Evolutionary conservation across 2,113 vertebrate species (phyloP), one percentile per base, ranked within the genome.

Genomic region (Bubalus kerabau): DNA sequence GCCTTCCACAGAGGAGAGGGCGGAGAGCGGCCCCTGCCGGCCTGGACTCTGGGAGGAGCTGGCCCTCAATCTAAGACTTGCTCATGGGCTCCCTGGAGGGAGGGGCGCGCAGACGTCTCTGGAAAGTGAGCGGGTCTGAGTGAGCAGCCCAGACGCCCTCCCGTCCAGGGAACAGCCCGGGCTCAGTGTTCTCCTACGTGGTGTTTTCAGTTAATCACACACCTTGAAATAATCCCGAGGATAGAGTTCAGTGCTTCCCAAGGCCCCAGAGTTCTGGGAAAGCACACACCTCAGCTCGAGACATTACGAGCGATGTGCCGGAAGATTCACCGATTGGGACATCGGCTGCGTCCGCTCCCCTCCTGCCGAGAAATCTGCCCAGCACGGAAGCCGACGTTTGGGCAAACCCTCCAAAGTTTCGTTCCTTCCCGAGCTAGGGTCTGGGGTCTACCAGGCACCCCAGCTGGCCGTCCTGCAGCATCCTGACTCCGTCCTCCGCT

Each of bases 111-210:
- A 15, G 11, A 6, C 1, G 0, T 12, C 10, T 87, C n/a, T 1
- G 64, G 46, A 7, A 1, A 1, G n/a, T 6, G 0, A 13, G 2
- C 14, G 10, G 62, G 14, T 0, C 2, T 10, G n/a, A 2, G 24
- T 15, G 32, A 59, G 30, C 6, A 9, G 60, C 26, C 74, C 50
- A n/a, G 52, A 95, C 60, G 1, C 23, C 78, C 62, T 87, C 76
- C 2, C 26, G 7, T 28, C n/a, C 48, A 21, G 15, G 48, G 30
- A 40, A 10, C 32, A 21, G 32, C 91, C 59, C 32, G 43, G 78
- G 36, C 57, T 5, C 71, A 46, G 6, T 6, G 64, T 6, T 12
- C 8, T 1, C 15, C 15, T 6, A 10, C n/a, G 5, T 5, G 14
- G 6, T 36, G 6, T 8, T 24, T 40, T 78, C 91, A 60, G 96